Evolutionary conservation across 2,113 vertebrate species (phyloP).

Genomic region (Melanerpes formicivorus): DNA sequence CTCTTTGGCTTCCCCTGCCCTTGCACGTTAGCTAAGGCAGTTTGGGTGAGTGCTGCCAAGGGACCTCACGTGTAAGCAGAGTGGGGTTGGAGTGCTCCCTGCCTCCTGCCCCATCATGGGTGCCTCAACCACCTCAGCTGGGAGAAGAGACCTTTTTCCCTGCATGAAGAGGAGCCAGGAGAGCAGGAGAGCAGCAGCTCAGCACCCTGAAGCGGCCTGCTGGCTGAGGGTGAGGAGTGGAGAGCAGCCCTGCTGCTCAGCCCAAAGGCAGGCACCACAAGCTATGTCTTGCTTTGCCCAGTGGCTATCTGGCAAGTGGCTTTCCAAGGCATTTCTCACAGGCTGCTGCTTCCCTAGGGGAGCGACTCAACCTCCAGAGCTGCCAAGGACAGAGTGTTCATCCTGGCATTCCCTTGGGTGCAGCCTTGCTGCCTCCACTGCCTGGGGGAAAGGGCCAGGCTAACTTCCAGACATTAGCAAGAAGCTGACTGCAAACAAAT

Average conservation of each 20-base stretch:
- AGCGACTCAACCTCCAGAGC: not conserved
- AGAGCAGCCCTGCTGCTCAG: not conserved
- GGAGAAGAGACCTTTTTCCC: not conserved
- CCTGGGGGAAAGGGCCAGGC: not conserved
- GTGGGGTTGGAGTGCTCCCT: not conserved
- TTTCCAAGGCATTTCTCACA: not conserved
- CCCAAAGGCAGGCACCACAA: not conserved
- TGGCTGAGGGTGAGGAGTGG: not conserved
- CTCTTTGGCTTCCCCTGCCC: not conserved
- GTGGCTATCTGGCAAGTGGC: not conserved
- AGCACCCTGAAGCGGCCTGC: not conserved
- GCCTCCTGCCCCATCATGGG: not conserved
- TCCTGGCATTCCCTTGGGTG: not conserved
- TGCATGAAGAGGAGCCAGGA: not conserved
- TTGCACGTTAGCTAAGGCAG: not conserved
- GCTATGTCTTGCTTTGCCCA: accelerated
- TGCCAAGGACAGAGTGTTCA: not conserved
- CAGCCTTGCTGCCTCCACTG: not conserved
- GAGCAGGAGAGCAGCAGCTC: not conserved
- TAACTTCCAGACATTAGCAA: too few relatives aligned
- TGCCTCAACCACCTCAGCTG: not conserved
- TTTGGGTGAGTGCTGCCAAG: accelerated
- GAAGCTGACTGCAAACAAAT: too few relatives aligned
- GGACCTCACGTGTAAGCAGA: accelerated
- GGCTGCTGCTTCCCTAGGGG: not conserved